Conservation (phyloP, 2,888 invertebrate species). For the Mactromeris polynyma region DNA sequence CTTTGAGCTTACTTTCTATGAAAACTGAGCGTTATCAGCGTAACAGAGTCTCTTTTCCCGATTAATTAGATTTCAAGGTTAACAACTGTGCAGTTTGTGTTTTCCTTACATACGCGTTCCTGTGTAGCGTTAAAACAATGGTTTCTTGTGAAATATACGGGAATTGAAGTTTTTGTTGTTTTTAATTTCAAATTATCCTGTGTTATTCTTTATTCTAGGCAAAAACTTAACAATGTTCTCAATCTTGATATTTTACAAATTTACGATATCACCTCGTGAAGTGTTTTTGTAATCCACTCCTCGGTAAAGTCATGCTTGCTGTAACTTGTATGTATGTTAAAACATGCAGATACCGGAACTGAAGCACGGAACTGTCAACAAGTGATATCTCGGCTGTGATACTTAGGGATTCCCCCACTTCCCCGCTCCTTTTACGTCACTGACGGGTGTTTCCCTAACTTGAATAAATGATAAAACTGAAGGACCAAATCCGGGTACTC, state of each 20-base stretch:
- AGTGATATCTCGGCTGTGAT: too few relatives aligned
- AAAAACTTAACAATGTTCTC: not conserved
- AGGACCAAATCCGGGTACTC: not conserved
- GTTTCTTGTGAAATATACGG: not conserved
- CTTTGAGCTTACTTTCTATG: not conserved
- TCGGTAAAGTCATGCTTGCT: not conserved
- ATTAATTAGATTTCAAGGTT: not conserved
- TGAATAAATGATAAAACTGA: not conserved
- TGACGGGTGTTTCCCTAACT: not conserved
- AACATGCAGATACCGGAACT: not conserved
- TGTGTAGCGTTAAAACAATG: not conserved
- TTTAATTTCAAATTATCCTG: not conserved
- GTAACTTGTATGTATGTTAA: not conserved
- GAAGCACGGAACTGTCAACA: not conserved
- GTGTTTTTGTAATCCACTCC: not conserved
- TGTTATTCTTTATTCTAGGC: not conserved
- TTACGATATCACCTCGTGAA: not conserved
- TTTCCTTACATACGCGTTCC: not conserved
- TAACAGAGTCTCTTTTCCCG: not conserved
- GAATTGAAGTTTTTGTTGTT: not conserved
- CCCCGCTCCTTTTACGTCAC: not conserved
- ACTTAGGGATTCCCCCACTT: not conserved
- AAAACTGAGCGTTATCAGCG: not conserved
- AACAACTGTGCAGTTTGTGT: not conserved
- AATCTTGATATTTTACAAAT: not conserved